Evolutionary conservation across 2,797 vertebrate genomes (phyloP).

Genomic region (Heliangelus exortis): DNA sequence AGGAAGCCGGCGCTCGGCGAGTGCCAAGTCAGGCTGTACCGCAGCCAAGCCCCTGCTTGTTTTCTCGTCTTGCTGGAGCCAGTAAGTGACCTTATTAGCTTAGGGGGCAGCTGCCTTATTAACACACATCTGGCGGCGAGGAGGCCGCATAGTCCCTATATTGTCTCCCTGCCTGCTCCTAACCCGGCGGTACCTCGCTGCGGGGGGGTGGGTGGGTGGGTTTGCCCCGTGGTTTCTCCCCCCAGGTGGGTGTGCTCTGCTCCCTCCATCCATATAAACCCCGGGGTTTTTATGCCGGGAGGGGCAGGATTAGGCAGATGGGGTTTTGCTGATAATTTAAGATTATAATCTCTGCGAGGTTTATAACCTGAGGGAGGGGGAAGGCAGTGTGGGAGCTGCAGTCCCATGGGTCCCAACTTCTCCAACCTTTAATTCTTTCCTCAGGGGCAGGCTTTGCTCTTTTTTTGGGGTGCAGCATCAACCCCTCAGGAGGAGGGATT

Average conservation of each 20-base stretch:
- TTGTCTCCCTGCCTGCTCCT: slow-evolving; percentile 88
- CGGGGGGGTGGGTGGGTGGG: slow-evolving; percentile 4
- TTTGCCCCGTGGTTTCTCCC: neutral
- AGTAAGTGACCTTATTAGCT: slow-evolving; percentile 98
- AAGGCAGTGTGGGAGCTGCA: fast-evolving
- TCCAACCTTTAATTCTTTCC: neutral
- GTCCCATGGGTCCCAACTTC: neutral
- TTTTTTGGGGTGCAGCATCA: neutral
- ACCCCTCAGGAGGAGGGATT: neutral
- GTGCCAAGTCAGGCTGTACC: slow-evolving; percentile 92
- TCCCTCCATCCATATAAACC: neutral
- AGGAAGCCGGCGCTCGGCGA: slow-evolving; percentile 85
- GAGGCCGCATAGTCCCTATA: slow-evolving; percentile 88
- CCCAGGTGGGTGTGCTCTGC: fast-evolving
- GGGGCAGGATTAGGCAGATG: neutral
- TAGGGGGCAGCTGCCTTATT: slow-evolving; percentile 95
- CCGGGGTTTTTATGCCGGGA: fast-evolving
- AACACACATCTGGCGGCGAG: slow-evolving; percentile 95
- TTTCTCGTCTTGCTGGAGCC: slow-evolving; percentile 99
- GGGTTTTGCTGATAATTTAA: neutral
- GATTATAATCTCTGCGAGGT: neutral
- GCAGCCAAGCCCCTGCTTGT: slow-evolving; percentile 94
- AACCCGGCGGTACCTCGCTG: slow-evolving; percentile 90
- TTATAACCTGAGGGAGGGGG: neutral
- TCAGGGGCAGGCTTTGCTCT: neutral